Conservation (phyloP, 2,113 vertebrate species). For the Chroicocephalus ridibundus region DNA sequence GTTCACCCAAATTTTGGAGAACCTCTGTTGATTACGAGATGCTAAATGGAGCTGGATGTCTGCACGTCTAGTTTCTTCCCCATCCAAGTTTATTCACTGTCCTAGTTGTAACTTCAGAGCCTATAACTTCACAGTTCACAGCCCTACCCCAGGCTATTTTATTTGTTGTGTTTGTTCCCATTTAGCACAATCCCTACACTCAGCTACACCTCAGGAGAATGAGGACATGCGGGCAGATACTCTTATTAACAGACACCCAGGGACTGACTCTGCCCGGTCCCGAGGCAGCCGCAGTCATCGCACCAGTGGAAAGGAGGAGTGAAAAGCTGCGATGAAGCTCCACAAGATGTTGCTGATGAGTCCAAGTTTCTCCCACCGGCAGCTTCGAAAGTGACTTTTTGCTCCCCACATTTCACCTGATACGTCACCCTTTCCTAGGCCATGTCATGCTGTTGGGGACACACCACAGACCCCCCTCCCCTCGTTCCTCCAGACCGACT, state of each 20-base stretch:
- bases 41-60: not conserved
- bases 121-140: not conserved
- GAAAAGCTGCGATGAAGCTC: not conserved
- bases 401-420: rapidly evolving
- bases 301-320: not conserved
- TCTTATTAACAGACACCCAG: not conserved
- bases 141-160: not conserved
- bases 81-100: not conserved
- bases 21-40: not conserved
- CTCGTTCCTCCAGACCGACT: not conserved
- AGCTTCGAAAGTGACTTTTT: not conserved
- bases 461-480: not conserved
- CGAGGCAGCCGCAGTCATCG: not conserved
- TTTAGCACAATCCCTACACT: not conserved
- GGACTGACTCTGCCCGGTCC: not conserved
- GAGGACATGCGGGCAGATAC: not conserved
- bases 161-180: not conserved
- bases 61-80: not conserved
- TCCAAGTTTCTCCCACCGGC: not conserved
- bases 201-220: not conserved
- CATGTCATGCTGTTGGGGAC: rapidly evolving
- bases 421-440: not conserved
- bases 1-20: not conserved
- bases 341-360: not conserved
- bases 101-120: not conserved